Evolutionary conservation across 2,797 vertebrate genomes (phyloP).

Genomic region (Melanotaenia nigrans): DNA sequence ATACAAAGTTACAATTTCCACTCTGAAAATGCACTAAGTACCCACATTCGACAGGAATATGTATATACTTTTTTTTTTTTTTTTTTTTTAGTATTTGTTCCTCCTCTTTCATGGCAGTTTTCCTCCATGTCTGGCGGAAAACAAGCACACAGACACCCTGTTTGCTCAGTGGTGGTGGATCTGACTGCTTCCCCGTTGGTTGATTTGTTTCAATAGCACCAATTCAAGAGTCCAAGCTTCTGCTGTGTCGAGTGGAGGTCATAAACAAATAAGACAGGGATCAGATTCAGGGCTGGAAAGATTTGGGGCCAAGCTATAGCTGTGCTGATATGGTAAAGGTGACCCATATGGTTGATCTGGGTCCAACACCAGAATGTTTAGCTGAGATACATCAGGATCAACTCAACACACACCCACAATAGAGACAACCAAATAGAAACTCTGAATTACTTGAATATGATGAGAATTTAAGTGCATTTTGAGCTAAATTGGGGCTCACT

Average conservation of each 20-base stretch:
- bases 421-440: slow-evolving; percentile 25
- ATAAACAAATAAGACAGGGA: slow-evolving; percentile 29
- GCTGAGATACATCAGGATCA: slow-evolving; percentile 21
- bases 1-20: slow-evolving; percentile 53
- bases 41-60: slow-evolving; percentile 60
- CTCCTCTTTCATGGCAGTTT: slow-evolving; percentile 25
- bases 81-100: slow-evolving; percentile 4
- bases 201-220: slow-evolving; percentile 76
- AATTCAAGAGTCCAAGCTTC: slow-evolving; percentile 61
- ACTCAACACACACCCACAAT: slow-evolving; percentile 27
- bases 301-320: slow-evolving; percentile 26
- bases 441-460: slow-evolving; percentile 33
- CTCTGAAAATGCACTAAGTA: slow-evolving; percentile 64
- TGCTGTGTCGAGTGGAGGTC: slow-evolving; percentile 53
- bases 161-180: slow-evolving; percentile 45
- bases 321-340: slow-evolving; percentile 67
- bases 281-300: slow-evolving; percentile 21
- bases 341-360: slow-evolving; percentile 52
- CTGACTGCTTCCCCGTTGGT: slow-evolving; percentile 36
- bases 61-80: too few species aligned
- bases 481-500: slow-evolving; percentile 39
- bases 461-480: slow-evolving; percentile 66
- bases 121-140: slow-evolving; percentile 42
- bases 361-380: slow-evolving; percentile 35
- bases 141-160: slow-evolving; percentile 47